phyloP scores from a whole-genome alignment of 1,140 invertebrate genomes.

The Bombus confusus region DNA sequence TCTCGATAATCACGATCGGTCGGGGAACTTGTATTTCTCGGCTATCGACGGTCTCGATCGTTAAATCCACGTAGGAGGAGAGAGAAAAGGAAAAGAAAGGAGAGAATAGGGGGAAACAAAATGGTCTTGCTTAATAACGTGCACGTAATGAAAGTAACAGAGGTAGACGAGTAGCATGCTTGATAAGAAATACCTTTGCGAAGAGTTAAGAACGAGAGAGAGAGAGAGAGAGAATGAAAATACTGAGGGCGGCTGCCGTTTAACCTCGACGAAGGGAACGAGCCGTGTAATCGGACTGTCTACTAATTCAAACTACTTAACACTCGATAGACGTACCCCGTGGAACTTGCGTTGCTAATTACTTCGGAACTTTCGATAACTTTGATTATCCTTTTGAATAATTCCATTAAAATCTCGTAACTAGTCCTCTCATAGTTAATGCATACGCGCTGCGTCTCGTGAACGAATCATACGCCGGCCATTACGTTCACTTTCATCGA shows the following conservation, averaged over 20 bases:
- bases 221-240: not conserved
- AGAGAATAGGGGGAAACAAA: not conserved
- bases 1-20: conserved; percentile 1
- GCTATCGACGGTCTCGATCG: not conserved
- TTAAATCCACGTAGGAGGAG: not conserved
- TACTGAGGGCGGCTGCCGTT: not conserved
- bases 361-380: conserved; percentile 27
- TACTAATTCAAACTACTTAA: conserved; percentile 35
- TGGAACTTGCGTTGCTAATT: conserved; percentile 40
- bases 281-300: conserved; percentile 43
- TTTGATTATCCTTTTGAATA: conserved; percentile 33
- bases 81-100: not conserved
- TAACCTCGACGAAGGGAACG: conserved; percentile 25
- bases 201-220: not conserved
- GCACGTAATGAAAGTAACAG: conserved; percentile 5
- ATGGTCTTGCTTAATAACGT: conserved; percentile 12
- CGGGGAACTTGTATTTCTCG: not conserved
- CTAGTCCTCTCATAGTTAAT: not conserved
- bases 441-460: not conserved
- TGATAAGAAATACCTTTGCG: conserved; percentile 27
- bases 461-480: not conserved
- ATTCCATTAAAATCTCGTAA: conserved; percentile 27
- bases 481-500: not conserved
- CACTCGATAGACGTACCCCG: conserved; percentile 19
- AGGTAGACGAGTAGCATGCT: not conserved